Evolutionary conservation across 2,888 invertebrate genomes (phyloP), one percentile per base, ranked within the genome.

Genomic region (Odontothrips loti): DNA sequence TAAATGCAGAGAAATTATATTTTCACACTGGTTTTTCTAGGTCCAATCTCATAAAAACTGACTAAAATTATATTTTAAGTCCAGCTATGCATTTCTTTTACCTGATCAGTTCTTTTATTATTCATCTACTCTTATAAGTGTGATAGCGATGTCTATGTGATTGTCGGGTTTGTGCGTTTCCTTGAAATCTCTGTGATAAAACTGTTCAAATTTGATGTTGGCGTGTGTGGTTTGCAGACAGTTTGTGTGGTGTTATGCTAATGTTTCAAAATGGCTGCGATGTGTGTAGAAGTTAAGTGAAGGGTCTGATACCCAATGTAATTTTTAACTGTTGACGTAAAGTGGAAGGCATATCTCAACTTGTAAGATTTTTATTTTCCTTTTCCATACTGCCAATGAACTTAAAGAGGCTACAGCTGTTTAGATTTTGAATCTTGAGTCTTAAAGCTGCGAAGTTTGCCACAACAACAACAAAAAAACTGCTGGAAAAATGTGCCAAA

Each of bases 181-280:
- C 23, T 75, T 27, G n/a, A 75, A 75, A 27, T 27, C 68, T 75
- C 68, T 75, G 68, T 75, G 68, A 75, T 75, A 75, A 75, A 75
- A 75, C 68, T 75, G 68, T 75, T 75, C 68, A 75, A 75, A 75
- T 75, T 75, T 27, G 12, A 27, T 75, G 68, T 75, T 75, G 68
- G 27, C 27, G 27, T 75, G 12, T 75, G 27, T 75, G 23, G 2
- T 75, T 75, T 75, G 68, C 23, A 27, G 27, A 23, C 27, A 27
- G 23, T 75, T 43, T 43, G 34, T 75, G 68, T 75, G 58, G 12
- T 75, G 12, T 12, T 75, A 27, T 75, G 27, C 10, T 75, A 75
- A 27, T 27, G 23, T 75, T 23, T 75, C 23, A 27, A 12, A 75
- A 27, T 23, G 68, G 68, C 23, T 75, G 68, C 23, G 23, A 27